Evolutionary conservation across 2,888 invertebrate genomes (phyloP), one percentile per base, ranked within the genome.

Genomic region (Cryptus viduatorius): DNA sequence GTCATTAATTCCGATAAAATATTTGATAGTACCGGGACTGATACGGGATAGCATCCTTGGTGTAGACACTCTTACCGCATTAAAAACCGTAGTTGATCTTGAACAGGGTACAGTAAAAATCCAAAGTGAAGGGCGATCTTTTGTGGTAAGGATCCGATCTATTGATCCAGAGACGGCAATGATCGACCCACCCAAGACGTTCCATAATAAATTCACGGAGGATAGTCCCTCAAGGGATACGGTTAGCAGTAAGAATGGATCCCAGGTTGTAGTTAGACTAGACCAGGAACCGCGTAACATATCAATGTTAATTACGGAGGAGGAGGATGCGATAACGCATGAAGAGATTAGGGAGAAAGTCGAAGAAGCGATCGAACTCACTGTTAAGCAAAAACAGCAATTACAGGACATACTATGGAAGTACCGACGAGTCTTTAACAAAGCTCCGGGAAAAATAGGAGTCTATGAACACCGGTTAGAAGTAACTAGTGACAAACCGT

Each of bases 401-500:
- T 14, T 4, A 8, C 12, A 10, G 2, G 14, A 46, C 7, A 8
- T 46, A 7, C 2, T 46, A 12, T 46, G 46, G 46, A 8, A 14
- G 14, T 16, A 16, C 16, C n/a, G 16, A 3, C 4, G 3, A 4
- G 50, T 50, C 16, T 50, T 50, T 14, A 1, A 16, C 12, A 50
- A 50, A n/a, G 3, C 50, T 4, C 50, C 50, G 50, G 50, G 50
- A n/a, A 14, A 14, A 16, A 50, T 50, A 50, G 1, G 3, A 1
- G 50, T 16, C n/a, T 50, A 50, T 16, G n/a, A 50, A 50, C 50
- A 50, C 16, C 1, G 5, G 16, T 5, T 50, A 4, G n/a, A 50
- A 5, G 50, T 50, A 2, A 50, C 50, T 16, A 50, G 46, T 14
- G 46, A 78, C 7, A 44, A 76, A 31, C 67, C 67, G 1, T n/a